Percentiles rank a stretch among this genome's conserved stretches.
Evolutionary conservation across 1,140 invertebrate genomes (phyloP).

Genomic region (Microplitis demolitor): DNA sequence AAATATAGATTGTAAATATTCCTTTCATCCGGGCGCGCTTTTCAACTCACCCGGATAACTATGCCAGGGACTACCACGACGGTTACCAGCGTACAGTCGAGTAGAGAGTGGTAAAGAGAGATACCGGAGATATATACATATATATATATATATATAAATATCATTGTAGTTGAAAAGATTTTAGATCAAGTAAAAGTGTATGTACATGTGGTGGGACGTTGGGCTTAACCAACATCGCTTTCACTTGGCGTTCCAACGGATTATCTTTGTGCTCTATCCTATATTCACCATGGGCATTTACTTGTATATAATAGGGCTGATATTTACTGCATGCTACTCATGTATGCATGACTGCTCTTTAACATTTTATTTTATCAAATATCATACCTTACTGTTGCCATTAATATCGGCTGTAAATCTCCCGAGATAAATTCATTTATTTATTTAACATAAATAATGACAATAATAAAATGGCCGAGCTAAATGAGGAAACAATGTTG

Average conservation of each 20-base stretch:
- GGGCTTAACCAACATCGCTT: constrained; percentile 46
- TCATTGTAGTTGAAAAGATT: constrained; percentile 4
- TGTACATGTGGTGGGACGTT: constrained; percentile 5
- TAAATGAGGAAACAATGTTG: too few relatives aligned
- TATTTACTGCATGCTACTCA: too few relatives aligned
- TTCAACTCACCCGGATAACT: constrained; percentile 39
- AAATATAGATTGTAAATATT: neutral
- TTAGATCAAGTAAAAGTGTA: constrained; percentile 54
- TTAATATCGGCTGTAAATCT: too few relatives aligned
- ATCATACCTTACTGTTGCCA: too few relatives aligned
- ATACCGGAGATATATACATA: neutral
- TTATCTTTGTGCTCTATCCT: neutral
- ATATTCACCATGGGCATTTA: neutral
- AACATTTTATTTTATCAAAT: too few relatives aligned
- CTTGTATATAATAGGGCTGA: neutral
- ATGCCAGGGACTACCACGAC: constrained; percentile 44
- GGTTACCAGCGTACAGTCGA: neutral
- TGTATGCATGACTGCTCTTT: too few relatives aligned
- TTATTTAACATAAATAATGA: too few relatives aligned
- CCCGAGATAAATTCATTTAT: too few relatives aligned
- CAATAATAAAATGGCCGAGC: too few relatives aligned
- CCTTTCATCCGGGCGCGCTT: constrained; percentile 23
- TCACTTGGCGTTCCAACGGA: constrained; percentile 44
- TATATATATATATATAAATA: neutral
- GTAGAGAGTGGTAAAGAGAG: neutral